These are phyloP conservation scores for Diploptera punctata DNA, from an alignment of 2,888 invertebrate species.

Conservation along the genomic window DNA sequence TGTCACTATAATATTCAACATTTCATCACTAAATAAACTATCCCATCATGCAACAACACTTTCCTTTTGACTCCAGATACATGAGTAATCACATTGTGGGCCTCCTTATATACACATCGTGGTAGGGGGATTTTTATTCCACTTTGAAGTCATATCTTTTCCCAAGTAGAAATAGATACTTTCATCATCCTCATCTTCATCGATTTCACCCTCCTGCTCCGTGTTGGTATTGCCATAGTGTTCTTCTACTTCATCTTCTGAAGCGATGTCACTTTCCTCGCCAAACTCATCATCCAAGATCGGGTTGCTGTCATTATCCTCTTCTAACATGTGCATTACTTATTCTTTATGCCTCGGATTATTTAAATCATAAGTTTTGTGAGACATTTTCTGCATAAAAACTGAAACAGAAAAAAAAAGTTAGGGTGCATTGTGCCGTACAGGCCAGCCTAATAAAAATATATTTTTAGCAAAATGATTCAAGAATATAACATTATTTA, in stretches of 20 bases:
- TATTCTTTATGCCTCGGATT: neutral
- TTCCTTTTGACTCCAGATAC: slow-evolving; percentile 44
- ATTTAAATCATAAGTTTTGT: neutral
- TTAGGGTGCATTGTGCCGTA: no score
- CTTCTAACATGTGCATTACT: neutral
- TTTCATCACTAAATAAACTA: slow-evolving; percentile 43
- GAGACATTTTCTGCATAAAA: neutral
- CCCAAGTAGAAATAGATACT: slow-evolving; percentile 20
- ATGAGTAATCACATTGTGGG: slow-evolving; percentile 43
- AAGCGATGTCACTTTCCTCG: neutral
- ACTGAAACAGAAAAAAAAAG: no score
- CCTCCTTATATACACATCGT: neutral
- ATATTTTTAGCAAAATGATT: no score
- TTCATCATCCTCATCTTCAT: neutral
- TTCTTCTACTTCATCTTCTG: slow-evolving; percentile 22
- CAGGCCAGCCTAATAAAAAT: no score
- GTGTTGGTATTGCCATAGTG: slow-evolving; percentile 22
- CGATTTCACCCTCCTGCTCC: slow-evolving; percentile 24
- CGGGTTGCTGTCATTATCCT: neutral
- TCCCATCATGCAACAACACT: slow-evolving; percentile 44
- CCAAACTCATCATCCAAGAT: neutral
- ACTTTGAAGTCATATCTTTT: neutral
- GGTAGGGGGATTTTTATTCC: slow-evolving; percentile 44
- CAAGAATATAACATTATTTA: no score
- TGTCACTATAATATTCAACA: slow-evolving; percentile 46